Base-by-base conservation (phyloP, 2,113 vertebrate species). In the Notothenia coriiceps region DNA sequence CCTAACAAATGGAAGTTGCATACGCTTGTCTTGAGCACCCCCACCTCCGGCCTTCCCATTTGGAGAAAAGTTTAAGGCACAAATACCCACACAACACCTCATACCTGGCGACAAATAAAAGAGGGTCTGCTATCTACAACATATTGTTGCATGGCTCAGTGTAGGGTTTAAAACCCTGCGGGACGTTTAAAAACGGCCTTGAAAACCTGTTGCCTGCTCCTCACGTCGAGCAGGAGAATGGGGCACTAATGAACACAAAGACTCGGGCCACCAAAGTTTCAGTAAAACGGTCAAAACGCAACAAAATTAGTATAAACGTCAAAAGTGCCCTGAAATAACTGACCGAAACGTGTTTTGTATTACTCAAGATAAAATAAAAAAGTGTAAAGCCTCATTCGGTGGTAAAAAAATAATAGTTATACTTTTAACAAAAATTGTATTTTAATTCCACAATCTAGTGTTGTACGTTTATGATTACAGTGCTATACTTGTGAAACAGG, bases 1-100 rank as follows among this genome's bases (percentile, higher is more conserved):
- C 89, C 88, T 92, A 87, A 93, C 83, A 88, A 92, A 92, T 94
- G 88, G 91, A 93, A 93, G 89, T 90, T 88, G 65, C 70, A 84
- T 71, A 79, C 50, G 85, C 71, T 83, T 63, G 77, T 86, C 89
- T 88, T 77, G 73, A 80, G 66, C 87, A 86, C 90, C 89, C 82
- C 85, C 82, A 89, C 87, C 86, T 75, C 64, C 64, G 78, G 80
- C 79, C 79, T 82, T 77, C 70, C 65, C 77, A 63, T 84, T 67
- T 66, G 62, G 60, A 43, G 60, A 86, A 78, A 65, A 89, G 80
- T 88, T 77, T n/a, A 74, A 44, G 33, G 56, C 79, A 63, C 1
- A 75, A 85, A 87, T 33, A 33, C 14, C 50, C 29, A 43, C 20
- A 74, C 8, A 77, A 76, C 71, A 62, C 20, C 15, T 33, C 29